Evolutionary conservation across 2,113 vertebrate species (phyloP), one percentile per base, ranked within the genome.

Genomic region (Zapornia atra): DNA sequence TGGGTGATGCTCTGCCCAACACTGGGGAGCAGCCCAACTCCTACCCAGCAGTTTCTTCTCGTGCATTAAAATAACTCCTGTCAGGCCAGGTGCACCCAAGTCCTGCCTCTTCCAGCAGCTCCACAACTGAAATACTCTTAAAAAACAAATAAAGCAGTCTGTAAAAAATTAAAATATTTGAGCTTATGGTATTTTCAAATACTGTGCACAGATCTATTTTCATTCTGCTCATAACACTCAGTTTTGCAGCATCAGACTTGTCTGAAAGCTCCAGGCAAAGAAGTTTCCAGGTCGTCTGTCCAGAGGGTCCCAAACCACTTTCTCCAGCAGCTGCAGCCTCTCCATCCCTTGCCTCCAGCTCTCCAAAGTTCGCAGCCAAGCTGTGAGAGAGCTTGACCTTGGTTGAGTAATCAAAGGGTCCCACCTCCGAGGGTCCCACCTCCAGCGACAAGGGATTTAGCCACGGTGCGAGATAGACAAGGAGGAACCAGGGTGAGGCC

Each of bases 381-480:
- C 64, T 73, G 14, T 4, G 3, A 78, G 59, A 68, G 86, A 63
- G 51, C 12, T 10, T 15, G 11, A 56, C 15, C 73, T 79, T 60
- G 48, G 73, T 63, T 57, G 57, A 91, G 48, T 57, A 72, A 82
- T 48, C 54, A 69, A 72, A 90, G 70, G 34, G n/a, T 79, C 44
- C 44, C 14, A 22, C 26, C 20, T 86, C 4, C 1, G 44, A 44
- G 46, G 15, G n/a, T 78, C 51, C 53, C 2, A 4, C 51, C 34
- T 54, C 60, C 0, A 0, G n/a, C 2, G 2, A 64, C 0, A 1
- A 36, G 3, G 28, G 54, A 12, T 50, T 96, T 60, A 86, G 57
- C 25, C 11, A 13, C 0, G 9, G 34, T 15, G 5, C 5, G 17
- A 75, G 60, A 83, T 80, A 81, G 36, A 28, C 31, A 10, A 82